Conservation (phyloP, 2,113 vertebrate genomes). For the Dendropsophus ebraccatus region DNA sequence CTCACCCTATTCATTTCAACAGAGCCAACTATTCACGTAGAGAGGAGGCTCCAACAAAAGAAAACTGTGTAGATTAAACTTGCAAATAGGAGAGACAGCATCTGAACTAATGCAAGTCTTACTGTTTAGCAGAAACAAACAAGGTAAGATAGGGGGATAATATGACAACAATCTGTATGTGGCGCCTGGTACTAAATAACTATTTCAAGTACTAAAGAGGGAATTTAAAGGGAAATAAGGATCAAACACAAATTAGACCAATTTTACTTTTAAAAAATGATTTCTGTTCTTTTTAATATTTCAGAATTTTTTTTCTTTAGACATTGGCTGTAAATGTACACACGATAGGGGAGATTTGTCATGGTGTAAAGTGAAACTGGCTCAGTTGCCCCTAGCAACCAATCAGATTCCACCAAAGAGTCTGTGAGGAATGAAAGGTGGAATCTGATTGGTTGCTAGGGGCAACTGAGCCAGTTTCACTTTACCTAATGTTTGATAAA, state of each 20-base stretch:
- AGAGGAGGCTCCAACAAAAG: conserved; percentile 65
- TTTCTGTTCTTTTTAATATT: background rate
- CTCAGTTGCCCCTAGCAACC: no score
- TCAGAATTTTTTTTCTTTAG: background rate
- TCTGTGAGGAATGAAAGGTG: no score
- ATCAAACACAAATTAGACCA: no score
- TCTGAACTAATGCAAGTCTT: conserved; percentile 31
- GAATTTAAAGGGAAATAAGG: background rate
- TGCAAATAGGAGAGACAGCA: conserved; percentile 61
- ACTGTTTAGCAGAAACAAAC: conserved; percentile 20
- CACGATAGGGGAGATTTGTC: no score
- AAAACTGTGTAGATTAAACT: conserved; percentile 68
- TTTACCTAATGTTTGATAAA: no score
- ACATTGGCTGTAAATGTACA: background rate
- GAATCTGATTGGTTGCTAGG: no score
- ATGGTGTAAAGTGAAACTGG: no score
- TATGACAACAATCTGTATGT: background rate
- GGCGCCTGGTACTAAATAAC: background rate
- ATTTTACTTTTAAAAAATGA: background rate
- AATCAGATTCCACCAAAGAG: no score
- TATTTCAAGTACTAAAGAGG: background rate
- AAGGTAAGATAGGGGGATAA: background rate
- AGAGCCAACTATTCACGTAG: conserved; percentile 63
- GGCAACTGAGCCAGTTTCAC: no score
- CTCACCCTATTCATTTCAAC: conserved; percentile 66